phyloP scores from a whole-genome alignment of 2,113 vertebrate genomes.

The Cyprichromis sp. region DNA sequence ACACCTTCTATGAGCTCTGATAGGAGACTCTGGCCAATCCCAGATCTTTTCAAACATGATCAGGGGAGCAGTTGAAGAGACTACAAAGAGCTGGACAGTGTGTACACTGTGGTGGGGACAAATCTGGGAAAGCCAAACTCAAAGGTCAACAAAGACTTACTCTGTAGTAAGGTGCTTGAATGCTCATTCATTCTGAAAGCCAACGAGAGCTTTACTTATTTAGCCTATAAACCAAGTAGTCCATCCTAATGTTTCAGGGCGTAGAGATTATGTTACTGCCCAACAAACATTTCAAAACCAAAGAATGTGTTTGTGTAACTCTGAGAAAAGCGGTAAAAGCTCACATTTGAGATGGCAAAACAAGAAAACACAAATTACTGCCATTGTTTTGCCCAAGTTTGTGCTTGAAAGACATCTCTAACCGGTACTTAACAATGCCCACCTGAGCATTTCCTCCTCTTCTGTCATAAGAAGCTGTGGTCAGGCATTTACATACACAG shows the following conservation, averaged over 20 bases:
- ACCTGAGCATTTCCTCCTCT: background rate
- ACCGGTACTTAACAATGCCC: background rate
- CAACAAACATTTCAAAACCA: background rate
- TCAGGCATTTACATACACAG: background rate
- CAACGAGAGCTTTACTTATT: background rate
- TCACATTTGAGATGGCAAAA: background rate
- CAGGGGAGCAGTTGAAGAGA: background rate
- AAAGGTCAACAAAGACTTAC: background rate
- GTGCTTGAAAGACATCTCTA: background rate
- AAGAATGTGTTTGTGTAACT: background rate
- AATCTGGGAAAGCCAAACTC: background rate
- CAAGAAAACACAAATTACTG: background rate
- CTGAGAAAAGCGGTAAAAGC: background rate
- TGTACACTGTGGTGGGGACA: background rate
- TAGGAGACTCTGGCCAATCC: background rate
- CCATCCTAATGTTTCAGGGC: background rate
- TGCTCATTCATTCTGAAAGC: background rate
- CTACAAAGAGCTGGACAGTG: background rate
- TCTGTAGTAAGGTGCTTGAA: background rate
- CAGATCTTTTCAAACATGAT: background rate
- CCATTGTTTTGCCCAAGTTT: background rate
- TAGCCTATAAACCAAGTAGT: background rate
- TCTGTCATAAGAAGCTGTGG: background rate
- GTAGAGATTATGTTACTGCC: background rate
- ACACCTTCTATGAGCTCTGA: background rate